Evolutionary conservation across 92 coral and sea anemone genomes (phyloP).

Genomic region (Meandrina meandrites): DNA sequence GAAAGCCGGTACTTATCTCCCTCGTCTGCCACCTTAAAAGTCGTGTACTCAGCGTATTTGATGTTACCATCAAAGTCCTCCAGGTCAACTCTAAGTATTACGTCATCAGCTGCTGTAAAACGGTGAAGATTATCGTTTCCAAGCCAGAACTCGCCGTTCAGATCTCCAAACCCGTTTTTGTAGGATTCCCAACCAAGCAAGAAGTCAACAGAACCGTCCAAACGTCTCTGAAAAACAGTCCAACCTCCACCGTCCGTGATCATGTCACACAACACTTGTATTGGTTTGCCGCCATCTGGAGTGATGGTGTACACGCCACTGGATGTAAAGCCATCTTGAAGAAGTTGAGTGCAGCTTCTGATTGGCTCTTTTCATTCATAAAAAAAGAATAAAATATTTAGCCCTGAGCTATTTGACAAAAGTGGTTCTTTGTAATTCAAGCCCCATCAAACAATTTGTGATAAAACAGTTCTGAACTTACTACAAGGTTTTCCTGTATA

Average conservation of each 20-base stretch:
- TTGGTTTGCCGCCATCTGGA: conserved; percentile 40
- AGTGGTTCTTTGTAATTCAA: too few relatives aligned
- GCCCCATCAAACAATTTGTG: too few relatives aligned
- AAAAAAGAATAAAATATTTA: background rate
- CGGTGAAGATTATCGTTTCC: conserved; percentile 58
- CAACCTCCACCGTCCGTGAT: conserved; percentile 63
- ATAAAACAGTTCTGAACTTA: background rate
- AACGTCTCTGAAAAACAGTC: conserved; percentile 53
- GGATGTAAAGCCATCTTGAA: background rate
- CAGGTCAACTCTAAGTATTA: conserved; percentile 36
- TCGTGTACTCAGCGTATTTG: conserved; percentile 15
- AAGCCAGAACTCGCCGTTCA: conserved; percentile 54
- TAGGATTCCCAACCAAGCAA: conserved; percentile 41
- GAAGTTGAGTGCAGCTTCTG: background rate
- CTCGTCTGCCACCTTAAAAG: conserved; percentile 16
- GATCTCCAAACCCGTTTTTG: conserved; percentile 51
- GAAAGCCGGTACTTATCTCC: background rate
- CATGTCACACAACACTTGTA: conserved; percentile 56
- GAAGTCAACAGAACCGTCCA: conserved; percentile 49
- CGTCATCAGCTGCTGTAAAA: conserved; percentile 4
- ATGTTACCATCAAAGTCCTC: conserved; percentile 5
- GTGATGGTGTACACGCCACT: conserved; percentile 42
- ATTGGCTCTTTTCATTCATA: background rate
- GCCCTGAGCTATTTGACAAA: too few relatives aligned
- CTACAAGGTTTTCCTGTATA: conserved; percentile 8